Evolutionary conservation across 2,797 vertebrate genomes (phyloP).

Genomic region (Neosilurus hyrtlii): DNA sequence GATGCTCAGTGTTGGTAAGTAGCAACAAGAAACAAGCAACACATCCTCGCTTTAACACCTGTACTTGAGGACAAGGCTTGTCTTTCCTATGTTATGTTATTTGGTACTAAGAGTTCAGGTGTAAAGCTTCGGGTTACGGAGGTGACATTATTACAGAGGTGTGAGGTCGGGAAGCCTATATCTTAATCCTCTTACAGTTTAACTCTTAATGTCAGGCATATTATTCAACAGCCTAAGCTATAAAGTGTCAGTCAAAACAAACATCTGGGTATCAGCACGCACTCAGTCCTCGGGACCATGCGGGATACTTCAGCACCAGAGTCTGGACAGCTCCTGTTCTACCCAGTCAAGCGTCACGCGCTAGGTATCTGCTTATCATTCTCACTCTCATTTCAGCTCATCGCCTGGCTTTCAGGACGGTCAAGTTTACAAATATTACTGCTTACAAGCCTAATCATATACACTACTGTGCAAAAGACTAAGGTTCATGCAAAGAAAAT

Average conservation of each 20-base stretch:
- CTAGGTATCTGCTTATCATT: background rate
- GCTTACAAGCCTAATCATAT: background rate
- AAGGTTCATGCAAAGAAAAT: no score
- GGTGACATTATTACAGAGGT: background rate
- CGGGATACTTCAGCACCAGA: slow-evolving; percentile 39
- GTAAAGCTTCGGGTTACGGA: background rate
- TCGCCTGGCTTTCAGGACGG: background rate
- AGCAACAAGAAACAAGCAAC: slow-evolving; percentile 40
- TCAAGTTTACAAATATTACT: background rate
- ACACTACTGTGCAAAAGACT: no score
- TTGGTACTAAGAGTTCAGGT: background rate
- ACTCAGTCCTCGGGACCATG: background rate
- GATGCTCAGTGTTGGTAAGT: slow-evolving; percentile 68
- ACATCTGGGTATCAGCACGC: background rate
- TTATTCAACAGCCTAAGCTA: background rate
- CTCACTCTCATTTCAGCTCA: background rate
- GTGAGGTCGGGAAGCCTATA: background rate
- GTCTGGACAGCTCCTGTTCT: slow-evolving; percentile 46
- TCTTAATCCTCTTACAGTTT: slow-evolving; percentile 1
- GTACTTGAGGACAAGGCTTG: no score
- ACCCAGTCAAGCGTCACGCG: background rate
- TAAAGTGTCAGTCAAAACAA: background rate
- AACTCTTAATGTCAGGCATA: background rate
- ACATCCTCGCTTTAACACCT: slow-evolving; percentile 35
- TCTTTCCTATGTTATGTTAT: background rate